Percentiles rank a stretch among this genome's conserved stretches.
Evolutionary conservation across 2,888 invertebrate genomes (phyloP).

Genomic region (Vandiemenella viatica): DNA sequence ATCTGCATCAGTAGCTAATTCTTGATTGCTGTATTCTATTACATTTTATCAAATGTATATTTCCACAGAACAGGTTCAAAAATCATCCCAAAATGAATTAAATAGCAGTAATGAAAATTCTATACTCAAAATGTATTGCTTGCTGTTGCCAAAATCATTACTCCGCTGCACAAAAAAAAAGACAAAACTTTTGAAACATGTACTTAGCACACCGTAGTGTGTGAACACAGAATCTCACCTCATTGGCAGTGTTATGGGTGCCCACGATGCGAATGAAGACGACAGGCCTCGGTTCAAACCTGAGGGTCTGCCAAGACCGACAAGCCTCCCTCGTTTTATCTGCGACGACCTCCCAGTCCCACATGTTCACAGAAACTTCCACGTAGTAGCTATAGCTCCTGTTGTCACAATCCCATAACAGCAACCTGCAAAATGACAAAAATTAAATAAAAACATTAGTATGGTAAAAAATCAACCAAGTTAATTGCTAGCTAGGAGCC

Average conservation of each 20-base stretch:
- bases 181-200: not conserved
- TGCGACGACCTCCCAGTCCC: constrained; percentile 81
- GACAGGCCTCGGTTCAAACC: constrained; percentile 69
- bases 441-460: not conserved
- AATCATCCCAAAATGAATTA: too few relatives aligned
- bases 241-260: constrained; percentile 92
- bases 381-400: constrained; percentile 91
- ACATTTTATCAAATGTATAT: too few relatives aligned
- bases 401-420: constrained; percentile 95
- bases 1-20: too few relatives aligned
- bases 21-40: too few relatives aligned
- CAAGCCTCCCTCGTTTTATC: constrained; percentile 77
- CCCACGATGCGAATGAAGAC: constrained; percentile 92
- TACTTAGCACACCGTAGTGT: not conserved
- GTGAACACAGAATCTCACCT: constrained; percentile 38
- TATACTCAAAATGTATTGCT: not conserved
- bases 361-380: constrained; percentile 82
- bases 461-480: not conserved
- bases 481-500: too few relatives aligned
- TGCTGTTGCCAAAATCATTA: not conserved
- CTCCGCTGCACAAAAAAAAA: too few relatives aligned
- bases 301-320: constrained; percentile 87
- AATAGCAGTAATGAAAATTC: not conserved
- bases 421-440: constrained; percentile 36
- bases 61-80: too few relatives aligned